Percentiles rank a stretch among this genome's conserved stretches.
Conservation (phyloP, 2,113 vertebrate species). For the Zosterops lateralis region DNA sequence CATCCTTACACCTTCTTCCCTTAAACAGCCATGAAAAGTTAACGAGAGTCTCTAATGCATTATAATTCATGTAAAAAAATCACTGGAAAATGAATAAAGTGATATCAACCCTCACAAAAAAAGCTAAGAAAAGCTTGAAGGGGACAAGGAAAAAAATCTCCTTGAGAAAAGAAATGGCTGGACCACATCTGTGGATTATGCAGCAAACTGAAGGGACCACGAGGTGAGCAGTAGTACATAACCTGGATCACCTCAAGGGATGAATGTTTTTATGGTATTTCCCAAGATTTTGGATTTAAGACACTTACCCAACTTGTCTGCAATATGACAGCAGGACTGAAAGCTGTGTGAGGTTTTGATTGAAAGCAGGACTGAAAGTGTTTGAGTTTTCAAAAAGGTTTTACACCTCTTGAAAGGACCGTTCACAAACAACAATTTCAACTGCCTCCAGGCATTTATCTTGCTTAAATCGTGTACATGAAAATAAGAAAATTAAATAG, state of each 20-base stretch:
- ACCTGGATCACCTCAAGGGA: background rate
- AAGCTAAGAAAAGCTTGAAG: background rate
- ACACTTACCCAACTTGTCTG: background rate
- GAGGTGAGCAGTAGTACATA: background rate
- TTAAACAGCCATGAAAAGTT: background rate
- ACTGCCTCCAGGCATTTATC: background rate
- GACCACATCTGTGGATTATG: background rate
- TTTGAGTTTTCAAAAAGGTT: background rate
- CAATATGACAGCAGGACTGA: background rate
- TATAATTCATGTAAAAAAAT: background rate
- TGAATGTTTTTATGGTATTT: background rate
- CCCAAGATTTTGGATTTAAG: background rate
- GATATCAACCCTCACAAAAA: accelerated
- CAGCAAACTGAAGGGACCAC: background rate
- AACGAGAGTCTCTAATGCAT: background rate
- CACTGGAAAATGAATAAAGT: background rate
- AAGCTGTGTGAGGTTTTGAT: background rate
- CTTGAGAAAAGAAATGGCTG: background rate
- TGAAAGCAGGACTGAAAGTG: background rate
- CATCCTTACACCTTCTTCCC: background rate
- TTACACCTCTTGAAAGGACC: background rate
- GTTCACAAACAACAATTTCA: background rate
- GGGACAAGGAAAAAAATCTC: background rate
- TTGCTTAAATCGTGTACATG: background rate
- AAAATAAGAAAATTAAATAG: background rate